Evolutionary conservation across 2,113 vertebrate genomes (phyloP).

Genomic region (Odocoileus hemionus): DNA sequence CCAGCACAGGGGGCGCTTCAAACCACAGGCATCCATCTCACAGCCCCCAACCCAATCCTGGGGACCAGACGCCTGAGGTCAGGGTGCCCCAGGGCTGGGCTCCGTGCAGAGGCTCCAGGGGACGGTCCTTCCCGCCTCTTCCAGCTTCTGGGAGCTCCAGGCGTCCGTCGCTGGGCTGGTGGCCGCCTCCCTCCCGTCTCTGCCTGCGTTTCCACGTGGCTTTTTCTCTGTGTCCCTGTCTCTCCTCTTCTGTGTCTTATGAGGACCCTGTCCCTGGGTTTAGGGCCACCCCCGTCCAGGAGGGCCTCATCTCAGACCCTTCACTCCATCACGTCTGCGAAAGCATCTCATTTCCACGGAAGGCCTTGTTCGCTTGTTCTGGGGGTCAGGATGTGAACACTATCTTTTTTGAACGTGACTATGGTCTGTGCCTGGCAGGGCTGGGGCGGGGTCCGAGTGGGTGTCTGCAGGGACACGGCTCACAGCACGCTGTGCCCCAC

Average conservation of each 20-base stretch:
- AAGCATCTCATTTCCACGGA: accelerated
- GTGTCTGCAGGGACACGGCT: background rate
- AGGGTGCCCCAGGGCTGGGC: accelerated
- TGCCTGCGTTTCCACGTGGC: accelerated
- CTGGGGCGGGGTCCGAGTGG: accelerated
- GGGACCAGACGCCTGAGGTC: accelerated
- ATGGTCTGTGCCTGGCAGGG: no score
- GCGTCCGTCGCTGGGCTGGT: accelerated
- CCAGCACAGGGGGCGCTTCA: accelerated
- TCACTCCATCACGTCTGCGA: accelerated
- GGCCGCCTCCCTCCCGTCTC: accelerated
- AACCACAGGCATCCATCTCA: accelerated
- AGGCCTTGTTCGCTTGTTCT: accelerated
- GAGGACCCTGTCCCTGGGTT: accelerated
- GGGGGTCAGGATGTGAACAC: background rate
- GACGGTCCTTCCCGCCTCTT: background rate
- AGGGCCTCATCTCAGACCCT: accelerated
- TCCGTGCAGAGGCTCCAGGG: accelerated
- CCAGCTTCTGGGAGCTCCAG: accelerated
- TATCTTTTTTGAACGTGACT: accelerated
- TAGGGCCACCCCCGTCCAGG: background rate
- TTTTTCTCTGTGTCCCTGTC: no score
- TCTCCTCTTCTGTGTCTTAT: accelerated
- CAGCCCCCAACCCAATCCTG: accelerated
- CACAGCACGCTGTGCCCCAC: background rate